Evolutionary conservation across 2,113 vertebrate genomes (phyloP).

Genomic region (Progne subis): DNA sequence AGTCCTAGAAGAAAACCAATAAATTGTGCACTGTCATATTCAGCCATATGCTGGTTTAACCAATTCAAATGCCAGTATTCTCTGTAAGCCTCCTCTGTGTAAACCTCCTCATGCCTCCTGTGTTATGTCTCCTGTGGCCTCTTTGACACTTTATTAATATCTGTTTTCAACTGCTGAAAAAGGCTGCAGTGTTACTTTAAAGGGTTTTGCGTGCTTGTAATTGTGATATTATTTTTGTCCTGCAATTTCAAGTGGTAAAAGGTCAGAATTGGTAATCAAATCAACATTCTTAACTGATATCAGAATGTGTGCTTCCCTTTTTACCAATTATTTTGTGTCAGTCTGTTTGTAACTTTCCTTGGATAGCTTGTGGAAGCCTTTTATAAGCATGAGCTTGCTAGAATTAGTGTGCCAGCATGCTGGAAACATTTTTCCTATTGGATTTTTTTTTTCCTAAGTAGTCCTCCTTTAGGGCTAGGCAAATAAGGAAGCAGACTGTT

Average conservation of each 20-base stretch:
- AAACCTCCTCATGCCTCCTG: background rate
- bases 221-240: background rate
- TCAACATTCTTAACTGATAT: background rate
- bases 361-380: background rate
- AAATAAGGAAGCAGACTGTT: background rate
- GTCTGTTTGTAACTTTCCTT: background rate
- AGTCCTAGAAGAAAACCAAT: background rate
- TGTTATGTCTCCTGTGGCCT: background rate
- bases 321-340: background rate
- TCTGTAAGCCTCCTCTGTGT: background rate
- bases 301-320: background rate
- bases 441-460: background rate
- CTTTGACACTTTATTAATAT: background rate
- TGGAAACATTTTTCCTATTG: background rate
- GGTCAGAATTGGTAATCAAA: background rate
- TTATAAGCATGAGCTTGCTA: background rate
- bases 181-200: background rate
- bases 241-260: background rate
- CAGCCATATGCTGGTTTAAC: background rate
- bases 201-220: background rate
- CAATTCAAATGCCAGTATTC: background rate
- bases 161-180: background rate
- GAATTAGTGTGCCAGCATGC: background rate
- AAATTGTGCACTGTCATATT: background rate
- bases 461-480: background rate